phyloP scores from a whole-genome alignment of 2,888 invertebrate genomes.

The Drosophila pseudotakahashii region DNA sequence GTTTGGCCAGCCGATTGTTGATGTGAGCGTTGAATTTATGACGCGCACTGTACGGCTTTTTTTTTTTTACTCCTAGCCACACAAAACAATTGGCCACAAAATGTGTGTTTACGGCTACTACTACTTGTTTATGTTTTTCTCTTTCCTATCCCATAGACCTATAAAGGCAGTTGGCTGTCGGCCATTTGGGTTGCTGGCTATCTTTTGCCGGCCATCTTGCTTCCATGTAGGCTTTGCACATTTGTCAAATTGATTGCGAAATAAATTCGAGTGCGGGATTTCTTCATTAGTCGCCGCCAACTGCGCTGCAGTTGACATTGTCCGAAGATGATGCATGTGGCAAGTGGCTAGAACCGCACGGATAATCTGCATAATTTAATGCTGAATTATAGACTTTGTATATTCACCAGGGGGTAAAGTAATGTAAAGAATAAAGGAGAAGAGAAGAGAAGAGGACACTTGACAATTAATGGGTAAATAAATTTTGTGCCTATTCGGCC shows the following conservation, averaged over 20 bases:
- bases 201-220: conserved; percentile 33
- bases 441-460: background rate
- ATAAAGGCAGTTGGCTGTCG: conserved; percentile 33
- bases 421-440: no score
- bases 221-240: conserved; percentile 57
- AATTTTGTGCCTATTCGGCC: conserved; percentile 23
- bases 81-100: conserved; percentile 53
- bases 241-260: conserved; percentile 79
- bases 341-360: conserved; percentile 25
- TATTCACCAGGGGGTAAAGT: conserved; percentile 12
- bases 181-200: conserved; percentile 32
- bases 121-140: conserved; percentile 7
- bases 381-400: conserved; percentile 68
- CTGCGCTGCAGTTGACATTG: conserved; percentile 46
- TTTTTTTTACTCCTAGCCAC: background rate
- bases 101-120: conserved; percentile 49
- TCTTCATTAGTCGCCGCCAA: conserved; percentile 42
- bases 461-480: conserved; percentile 46
- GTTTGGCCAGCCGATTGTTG: conserved; percentile 52
- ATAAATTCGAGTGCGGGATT: conserved; percentile 64
- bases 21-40: conserved; percentile 54
- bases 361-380: conserved; percentile 75
- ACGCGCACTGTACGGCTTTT: conserved; percentile 52
- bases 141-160: conserved; percentile 48
- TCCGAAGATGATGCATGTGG: conserved; percentile 65